Evolutionary conservation across 1,140 invertebrate species (phyloP).

Genomic region (Drosophila kohkoa): DNA sequence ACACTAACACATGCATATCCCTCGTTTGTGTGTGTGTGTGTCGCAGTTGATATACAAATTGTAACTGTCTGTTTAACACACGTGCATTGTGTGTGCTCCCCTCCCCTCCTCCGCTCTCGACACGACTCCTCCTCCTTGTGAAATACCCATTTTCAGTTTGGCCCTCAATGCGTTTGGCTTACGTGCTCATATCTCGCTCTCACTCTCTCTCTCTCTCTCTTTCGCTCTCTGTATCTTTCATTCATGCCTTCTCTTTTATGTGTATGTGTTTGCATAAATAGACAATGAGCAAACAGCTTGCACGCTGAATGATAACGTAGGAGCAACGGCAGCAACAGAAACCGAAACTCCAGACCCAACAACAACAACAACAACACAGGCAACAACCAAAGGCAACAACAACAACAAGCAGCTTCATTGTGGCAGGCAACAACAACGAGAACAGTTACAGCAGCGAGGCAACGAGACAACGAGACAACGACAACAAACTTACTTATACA

Average conservation of each 20-base stretch:
- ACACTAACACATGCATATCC: constrained; percentile 17
- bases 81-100: constrained; percentile 36
- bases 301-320: constrained; percentile 79
- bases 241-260: constrained; percentile 40
- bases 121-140: background rate
- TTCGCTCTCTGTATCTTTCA: background rate
- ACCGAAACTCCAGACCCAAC: constrained; percentile 39
- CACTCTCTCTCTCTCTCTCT: background rate
- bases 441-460: background rate
- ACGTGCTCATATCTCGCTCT: constrained; percentile 45
- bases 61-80: constrained; percentile 72
- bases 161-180: constrained; percentile 40
- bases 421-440: constrained; percentile 50
- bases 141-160: constrained; percentile 39
- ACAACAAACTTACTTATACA: constrained; percentile 45
- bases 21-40: constrained; percentile 7
- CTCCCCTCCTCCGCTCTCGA: background rate
- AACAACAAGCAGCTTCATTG: constrained; percentile 31
- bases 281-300: constrained; percentile 83
- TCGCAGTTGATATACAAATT: constrained; percentile 68
- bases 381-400: constrained; percentile 35
- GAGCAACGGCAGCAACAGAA: constrained; percentile 55
- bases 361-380: constrained; percentile 34
- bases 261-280: constrained; percentile 79
- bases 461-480: constrained; percentile 17